These are phyloP conservation scores for Heliconius ismenius DNA, from an alignment of 2,888 invertebrate species.

Conservation along the genomic window DNA sequence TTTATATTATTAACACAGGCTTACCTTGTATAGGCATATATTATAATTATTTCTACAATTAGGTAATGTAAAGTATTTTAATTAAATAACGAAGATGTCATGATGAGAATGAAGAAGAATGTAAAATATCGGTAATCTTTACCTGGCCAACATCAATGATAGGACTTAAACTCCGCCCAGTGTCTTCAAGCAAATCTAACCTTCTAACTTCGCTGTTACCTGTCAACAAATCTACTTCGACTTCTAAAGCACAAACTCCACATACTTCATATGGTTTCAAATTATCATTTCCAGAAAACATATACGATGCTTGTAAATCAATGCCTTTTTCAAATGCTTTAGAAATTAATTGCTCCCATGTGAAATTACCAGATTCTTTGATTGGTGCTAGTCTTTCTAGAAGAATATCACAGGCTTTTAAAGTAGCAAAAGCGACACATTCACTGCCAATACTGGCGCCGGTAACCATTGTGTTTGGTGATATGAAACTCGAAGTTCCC, in stretches of 20 bases:
- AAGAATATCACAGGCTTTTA: constrained; percentile 84
- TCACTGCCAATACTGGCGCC: constrained; percentile 87
- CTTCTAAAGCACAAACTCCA: constrained; percentile 84
- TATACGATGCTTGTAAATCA: constrained; percentile 83
- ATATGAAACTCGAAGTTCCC: constrained; percentile 81
- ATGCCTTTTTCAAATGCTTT: constrained; percentile 78
- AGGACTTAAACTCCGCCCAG: constrained; percentile 87
- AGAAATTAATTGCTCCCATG: constrained; percentile 82
- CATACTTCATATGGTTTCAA: constrained; percentile 84
- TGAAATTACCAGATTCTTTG: constrained; percentile 74
- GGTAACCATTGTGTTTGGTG: constrained; percentile 83
- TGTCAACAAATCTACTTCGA: constrained; percentile 89
- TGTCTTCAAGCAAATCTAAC: constrained; percentile 88
- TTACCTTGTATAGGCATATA: no score
- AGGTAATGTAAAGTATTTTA: no score
- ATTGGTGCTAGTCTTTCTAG: constrained; percentile 83
- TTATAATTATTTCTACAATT: no score
- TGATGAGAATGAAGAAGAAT: not conserved
- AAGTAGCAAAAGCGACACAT: constrained; percentile 80
- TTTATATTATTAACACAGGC: no score
- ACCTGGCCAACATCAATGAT: constrained; percentile 87
- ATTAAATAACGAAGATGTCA: no score
- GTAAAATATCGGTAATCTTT: constrained; percentile 25
- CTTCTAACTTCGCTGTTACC: constrained; percentile 86
- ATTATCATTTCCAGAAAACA: constrained; percentile 77